Base-by-base conservation (phyloP, 2,797 vertebrate genomes). In the Ctenopoma kingsleyae region DNA sequence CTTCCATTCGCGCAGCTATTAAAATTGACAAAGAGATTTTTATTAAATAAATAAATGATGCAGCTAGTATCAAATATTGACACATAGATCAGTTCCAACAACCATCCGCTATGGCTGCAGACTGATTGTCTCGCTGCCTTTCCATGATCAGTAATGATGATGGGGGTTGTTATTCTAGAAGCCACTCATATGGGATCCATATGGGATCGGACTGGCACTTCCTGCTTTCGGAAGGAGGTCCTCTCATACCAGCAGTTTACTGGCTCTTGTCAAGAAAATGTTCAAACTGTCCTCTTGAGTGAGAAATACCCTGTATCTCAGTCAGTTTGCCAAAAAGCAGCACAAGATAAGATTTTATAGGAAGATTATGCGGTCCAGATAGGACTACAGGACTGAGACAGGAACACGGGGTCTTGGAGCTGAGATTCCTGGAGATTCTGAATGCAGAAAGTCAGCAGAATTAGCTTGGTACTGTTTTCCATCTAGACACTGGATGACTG, bases 181-280 rank as follows among this genome's bases (percentile, higher is more conserved):
- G 71, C 69, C 80, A 16, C 58, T 88, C 90, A 90, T 89, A 86
- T 92, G 88, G 90, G 70, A 89, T 85, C 85, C 83, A 92, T 92
- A 86, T 92, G 88, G 90, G 71, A 89, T 85, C 85, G 78, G 91
- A 91, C 91, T 81, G 71, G 63, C 71, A 78, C 86, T 90, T 92
- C 85, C 85, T 89, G 83, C 57, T 69, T 76, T 81, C 47, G 76
- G 50, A 87, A 61, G 66, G 75, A 32, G 68, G 38, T 75, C 74
- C 67, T 61, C 74, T 68, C 73, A 63, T 79, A 70, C 57, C 55
- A 53, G 69, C 32, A 68, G 66, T 46, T 74, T 12, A 41, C 57
- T 61, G 59, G 67, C 46, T 65, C 80, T 77, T 59, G 52, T 82
- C 72, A 27, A 66, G 44, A 84, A 63, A 67, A 76, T 81, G 64